Base-by-base conservation (phyloP, 2,888 invertebrate species). In the Bhutanitis thaidina region DNA sequence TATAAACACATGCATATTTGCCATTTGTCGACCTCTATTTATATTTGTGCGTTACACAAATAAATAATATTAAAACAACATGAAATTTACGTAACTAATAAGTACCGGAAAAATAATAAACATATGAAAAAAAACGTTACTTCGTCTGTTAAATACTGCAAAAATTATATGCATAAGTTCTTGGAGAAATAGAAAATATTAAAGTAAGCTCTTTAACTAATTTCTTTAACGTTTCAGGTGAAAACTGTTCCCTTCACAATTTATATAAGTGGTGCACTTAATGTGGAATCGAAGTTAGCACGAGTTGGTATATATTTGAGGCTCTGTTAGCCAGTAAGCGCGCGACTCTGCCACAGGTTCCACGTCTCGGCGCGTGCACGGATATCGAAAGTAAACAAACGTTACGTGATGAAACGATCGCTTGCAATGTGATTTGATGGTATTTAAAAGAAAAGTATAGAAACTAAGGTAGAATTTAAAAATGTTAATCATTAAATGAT, bases 311-410 rank as follows among this genome's bases (percentile, higher is more conserved):
- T 40, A 43, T 47, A 32, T 38, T n/a, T 34, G 25, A 32, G 20
- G 36, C 37, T 30, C n/a, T 20, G 32, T 38, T 41, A 47, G 43
- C 38, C 52, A 52, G 52, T 52, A 12, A 52, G 47, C 47, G 38
- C 52, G 47, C 43, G 43, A 47, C 52, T 34, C 38, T 29, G 38
- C 34, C 32, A 8, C 15, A 35, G 29, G 34, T 14, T 13, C 10
- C 10, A 52, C 52, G 52, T 43, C 32, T 32, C 52, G 41, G 10
- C 25, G 43, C 14, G 13, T 7, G 9, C 7, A n/a, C 27, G 16
- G 35, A 38, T 7, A 34, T 32, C 43, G 43, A 43, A 52, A 52
- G 51, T 52, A 52, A 52, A 52, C 52, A 52, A 47, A 52, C 43
- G 48, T 35, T 48, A 12, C 30, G 47, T 35, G 27, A 29, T 20